These are phyloP conservation scores for Stichodactyla mertensii DNA, from an alignment of 64 coral and sea anemone genomes.

Conservation along the genomic window DNA sequence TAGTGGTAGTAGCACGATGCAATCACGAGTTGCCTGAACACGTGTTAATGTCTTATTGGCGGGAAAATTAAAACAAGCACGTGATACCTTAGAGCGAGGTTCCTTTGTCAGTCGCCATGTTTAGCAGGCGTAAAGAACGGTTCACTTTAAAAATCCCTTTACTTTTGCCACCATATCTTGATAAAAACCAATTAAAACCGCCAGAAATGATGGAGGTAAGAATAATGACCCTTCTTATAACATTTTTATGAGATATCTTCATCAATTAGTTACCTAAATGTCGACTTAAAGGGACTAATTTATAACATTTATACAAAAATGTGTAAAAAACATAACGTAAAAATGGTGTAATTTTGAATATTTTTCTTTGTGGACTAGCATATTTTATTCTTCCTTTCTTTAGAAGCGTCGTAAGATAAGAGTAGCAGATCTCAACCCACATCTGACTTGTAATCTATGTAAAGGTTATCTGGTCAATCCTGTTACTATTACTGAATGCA, in stretches of 20 bases:
- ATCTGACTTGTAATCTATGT: constrained; percentile 44
- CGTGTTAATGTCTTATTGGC: neutral
- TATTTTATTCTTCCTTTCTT: neutral
- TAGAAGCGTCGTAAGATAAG: constrained; percentile 39
- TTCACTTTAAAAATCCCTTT: neutral
- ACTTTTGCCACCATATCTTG: neutral
- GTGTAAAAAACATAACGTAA: neutral
- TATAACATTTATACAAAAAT: neutral
- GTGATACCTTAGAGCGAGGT: neutral
- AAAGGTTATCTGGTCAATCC: constrained; percentile 49
- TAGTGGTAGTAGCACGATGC: too few species aligned
- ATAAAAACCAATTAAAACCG: neutral
- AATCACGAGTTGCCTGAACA: too few species aligned
- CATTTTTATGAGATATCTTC: neutral
- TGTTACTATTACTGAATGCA: constrained; percentile 53
- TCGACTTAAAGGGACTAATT: neutral
- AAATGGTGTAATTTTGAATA: neutral
- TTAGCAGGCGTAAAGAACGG: neutral
- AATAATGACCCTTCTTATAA: neutral
- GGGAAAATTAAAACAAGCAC: constrained; percentile 4
- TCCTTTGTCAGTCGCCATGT: neutral
- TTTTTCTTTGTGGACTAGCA: neutral
- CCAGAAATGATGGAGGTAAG: neutral
- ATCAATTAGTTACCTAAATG: neutral
- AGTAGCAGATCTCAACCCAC: constrained; percentile 33